These are phyloP conservation scores for Bombycilla garrulus DNA, from an alignment of 2,113 vertebrate genomes.

Conservation along the genomic window DNA sequence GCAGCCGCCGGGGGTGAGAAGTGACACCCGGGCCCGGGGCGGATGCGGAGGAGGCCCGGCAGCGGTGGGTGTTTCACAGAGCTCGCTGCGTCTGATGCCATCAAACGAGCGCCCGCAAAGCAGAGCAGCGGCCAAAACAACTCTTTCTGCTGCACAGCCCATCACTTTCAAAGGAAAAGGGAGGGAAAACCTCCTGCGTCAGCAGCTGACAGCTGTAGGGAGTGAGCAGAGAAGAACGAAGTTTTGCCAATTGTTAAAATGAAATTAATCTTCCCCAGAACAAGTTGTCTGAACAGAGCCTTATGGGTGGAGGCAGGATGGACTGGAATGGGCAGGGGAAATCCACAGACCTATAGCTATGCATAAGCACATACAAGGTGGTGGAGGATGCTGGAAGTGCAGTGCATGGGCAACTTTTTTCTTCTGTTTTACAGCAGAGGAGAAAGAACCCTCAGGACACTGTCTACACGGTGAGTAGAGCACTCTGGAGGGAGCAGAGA, in stretches of 20 bases:
- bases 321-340: background rate
- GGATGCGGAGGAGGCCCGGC: conserved; percentile 37
- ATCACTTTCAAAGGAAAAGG: background rate
- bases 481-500: background rate
- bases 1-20: background rate
- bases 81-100: background rate
- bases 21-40: background rate
- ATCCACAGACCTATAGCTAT: accelerated
- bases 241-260: background rate
- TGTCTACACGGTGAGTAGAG: conserved; percentile 74
- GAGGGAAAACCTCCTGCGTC: background rate
- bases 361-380: accelerated
- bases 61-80: conserved; percentile 2
- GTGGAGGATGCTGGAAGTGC: background rate
- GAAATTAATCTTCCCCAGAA: background rate
- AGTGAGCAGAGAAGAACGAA: background rate
- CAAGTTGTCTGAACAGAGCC: background rate
- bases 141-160: background rate
- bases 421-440: conserved; percentile 59
- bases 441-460: conserved; percentile 70
- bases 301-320: background rate
- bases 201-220: background rate
- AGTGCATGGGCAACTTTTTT: background rate
- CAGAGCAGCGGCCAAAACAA: background rate
- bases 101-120: background rate